Base-by-base conservation (phyloP, 2,888 invertebrate genomes). In the Meandrusa payeni region DNA sequence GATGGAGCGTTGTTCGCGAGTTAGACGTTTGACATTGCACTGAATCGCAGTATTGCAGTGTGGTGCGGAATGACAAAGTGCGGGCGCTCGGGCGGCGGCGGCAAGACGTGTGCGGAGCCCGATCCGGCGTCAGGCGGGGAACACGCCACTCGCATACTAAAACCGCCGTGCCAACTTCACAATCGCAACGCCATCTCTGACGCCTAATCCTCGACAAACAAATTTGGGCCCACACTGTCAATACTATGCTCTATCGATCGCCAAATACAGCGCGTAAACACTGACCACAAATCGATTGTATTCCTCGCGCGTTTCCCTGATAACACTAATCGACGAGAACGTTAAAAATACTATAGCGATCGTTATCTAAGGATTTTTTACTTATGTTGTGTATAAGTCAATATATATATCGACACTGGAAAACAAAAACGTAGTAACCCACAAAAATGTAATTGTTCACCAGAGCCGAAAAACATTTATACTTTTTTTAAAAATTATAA, bases 121-220 rank as follows among this genome's bases (percentile, higher is more conserved):
- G 15, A 15, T 15, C 15, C 4, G 81, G 82, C 85, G 82, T 79
- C 83, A 71, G 69, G 72, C 80, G 69, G 63, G 80, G 75, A 61
- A 54, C 76, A 85, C 85, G 76, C 83, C 67, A 69, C 68, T 67
- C 76, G 87, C 79, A 87, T 86, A 86, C 83, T 86, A 87, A 86
- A 74, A 72, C 61, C 67, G n/a, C 56, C 54, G 69, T 57, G 74
- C 74, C 74, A 69, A 75, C 76, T 58, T 64, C 68, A 78, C 76
- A 69, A 82, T 81, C 76, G 77, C 78, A 66, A 75, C 61, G 54
- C 64, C 62, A 72, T 69, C 74, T 71, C 64, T 63, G 60, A 58
- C 64, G 66, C 66, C 69, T 76, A 72, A 80, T 78, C 80, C n/a
- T 79, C 64, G 59, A 49, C 70, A 70, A 76, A 76, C 73, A 76